These are phyloP conservation scores for Octomys mimax DNA, from an alignment of 2,797 vertebrate genomes.

Conservation along the genomic window DNA sequence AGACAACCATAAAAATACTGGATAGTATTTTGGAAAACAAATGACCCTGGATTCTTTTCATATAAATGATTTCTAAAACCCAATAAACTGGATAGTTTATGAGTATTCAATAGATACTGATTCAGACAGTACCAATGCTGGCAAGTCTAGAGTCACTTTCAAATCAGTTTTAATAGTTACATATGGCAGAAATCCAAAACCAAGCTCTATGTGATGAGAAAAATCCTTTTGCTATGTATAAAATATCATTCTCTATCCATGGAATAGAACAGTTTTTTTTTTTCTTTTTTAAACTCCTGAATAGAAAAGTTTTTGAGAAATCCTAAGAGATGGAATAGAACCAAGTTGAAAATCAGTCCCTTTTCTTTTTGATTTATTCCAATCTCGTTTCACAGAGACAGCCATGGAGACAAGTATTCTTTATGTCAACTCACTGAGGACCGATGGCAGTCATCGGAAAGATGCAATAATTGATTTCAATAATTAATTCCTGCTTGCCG, in stretches of 20 bases:
- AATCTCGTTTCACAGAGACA: slow-evolving; percentile 81
- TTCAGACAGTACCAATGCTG: neutral
- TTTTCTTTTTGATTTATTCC: slow-evolving; percentile 81
- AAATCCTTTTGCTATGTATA: neutral
- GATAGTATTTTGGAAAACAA: slow-evolving; percentile 45
- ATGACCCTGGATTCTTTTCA: neutral
- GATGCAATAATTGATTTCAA: slow-evolving; percentile 89
- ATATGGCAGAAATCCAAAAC: slow-evolving; percentile 26
- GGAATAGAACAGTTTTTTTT: neutral
- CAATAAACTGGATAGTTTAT: neutral
- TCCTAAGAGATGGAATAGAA: slow-evolving; percentile 22
- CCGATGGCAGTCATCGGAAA: slow-evolving; percentile 83
- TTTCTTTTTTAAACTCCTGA: slow-evolving; percentile 27
- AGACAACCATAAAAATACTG: neutral
- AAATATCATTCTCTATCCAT: neutral
- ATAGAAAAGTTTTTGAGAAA: slow-evolving; percentile 66
- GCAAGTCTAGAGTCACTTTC: neutral
- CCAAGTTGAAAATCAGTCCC: slow-evolving; percentile 58
- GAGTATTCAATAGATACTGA: neutral
- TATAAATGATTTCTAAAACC: slow-evolving; percentile 63
- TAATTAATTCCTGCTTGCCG: slow-evolving; percentile 90
- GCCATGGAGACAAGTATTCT: slow-evolving; percentile 81
- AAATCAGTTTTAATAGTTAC: neutral
- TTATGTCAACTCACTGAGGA: slow-evolving; percentile 81
- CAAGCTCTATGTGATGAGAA: neutral